These are phyloP conservation scores for Cryptocephalus moraei DNA, from an alignment of 2,888 invertebrate genomes.

Conservation along the genomic window DNA sequence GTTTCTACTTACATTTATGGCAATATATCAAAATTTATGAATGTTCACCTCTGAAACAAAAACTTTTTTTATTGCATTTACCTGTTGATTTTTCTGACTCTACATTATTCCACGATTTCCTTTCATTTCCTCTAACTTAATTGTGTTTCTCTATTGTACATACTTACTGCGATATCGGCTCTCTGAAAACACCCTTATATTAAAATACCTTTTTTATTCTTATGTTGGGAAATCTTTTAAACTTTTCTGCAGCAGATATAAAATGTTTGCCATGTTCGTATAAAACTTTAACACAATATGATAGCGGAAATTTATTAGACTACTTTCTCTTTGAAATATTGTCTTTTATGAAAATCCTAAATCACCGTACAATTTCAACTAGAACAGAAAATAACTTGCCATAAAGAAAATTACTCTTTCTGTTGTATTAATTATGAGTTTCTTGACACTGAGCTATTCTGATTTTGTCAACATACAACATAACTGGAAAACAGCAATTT, in stretches of 20 bases:
- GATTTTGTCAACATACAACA: too few species aligned
- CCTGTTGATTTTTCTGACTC: too few species aligned
- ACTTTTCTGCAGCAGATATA: conserved; percentile 25
- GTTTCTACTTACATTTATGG: too few species aligned
- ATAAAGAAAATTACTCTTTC: not conserved
- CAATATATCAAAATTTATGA: too few species aligned
- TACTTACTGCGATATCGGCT: not conserved
- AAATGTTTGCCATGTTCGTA: conserved; percentile 26
- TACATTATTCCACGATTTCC: too few species aligned
- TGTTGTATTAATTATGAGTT: too few species aligned
- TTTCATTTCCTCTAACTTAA: too few species aligned
- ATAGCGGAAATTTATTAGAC: conserved; percentile 13
- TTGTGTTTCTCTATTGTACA: too few species aligned
- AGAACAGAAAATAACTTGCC: not conserved
- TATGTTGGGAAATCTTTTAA: not conserved
- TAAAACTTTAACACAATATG: conserved; percentile 23
- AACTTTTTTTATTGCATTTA: too few species aligned
- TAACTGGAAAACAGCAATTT: too few species aligned
- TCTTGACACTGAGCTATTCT: too few species aligned
- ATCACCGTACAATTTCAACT: conserved; percentile 1
- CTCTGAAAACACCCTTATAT: not conserved
- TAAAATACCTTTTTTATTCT: not conserved
- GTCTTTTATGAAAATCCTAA: conserved; percentile 1
- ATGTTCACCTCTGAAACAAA: too few species aligned
- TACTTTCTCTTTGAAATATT: conserved; percentile 9